Evolutionary conservation across 2,888 invertebrate species (phyloP), one percentile per base, ranked within the genome.

Genomic region (Lasioglossum oenotherae): DNA sequence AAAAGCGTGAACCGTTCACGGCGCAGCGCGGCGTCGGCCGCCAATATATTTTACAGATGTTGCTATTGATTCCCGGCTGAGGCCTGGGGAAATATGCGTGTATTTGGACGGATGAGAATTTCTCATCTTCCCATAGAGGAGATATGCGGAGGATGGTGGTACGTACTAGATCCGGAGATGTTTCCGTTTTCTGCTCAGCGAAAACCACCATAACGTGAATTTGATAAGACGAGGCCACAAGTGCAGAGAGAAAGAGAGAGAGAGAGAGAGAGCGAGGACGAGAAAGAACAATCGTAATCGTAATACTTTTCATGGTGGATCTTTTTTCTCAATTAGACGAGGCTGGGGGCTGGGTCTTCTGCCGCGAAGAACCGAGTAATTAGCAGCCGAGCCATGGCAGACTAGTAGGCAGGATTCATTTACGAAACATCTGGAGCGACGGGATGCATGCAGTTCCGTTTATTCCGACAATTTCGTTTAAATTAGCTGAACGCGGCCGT

Each of bases 381-480:
- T 92, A 90, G 89, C 87, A 85, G 87, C 76, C 78, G 38, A 88
- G 89, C 81, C 82, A 79, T 87, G 81, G 84, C 84, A 73, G 87
- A 60, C 87, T 67, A 77, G 80, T 82, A 78, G 87, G 82, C 88
- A 89, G 93, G 93, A 94, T 93, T 93, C 94, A 89, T 92, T 93
- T 91, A 92, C 90, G 91, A 92, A 93, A 94, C 94, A 94, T 94
- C 94, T 94, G 94, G 94, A 91, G 91, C 90, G 92, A 92, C 92
- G 93, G 94, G 94, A 93, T 94, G 93, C 92, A 93, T 93, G 94
- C 94, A 94, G 94, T 94, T 94, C 93, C 94, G 94, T 94, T 94
- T 94, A 93, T 94, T 94, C 94, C 92, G 92, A 90, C 93, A 93
- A 93, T 94, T 94, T 91, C 92, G 93, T 92, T 93, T 93, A 92